A percentile compares a stretch with the other conserved stretches of the same genome.
phyloP scores from a whole-genome alignment of 2,888 invertebrate species.

The Agriotes lineatus region DNA sequence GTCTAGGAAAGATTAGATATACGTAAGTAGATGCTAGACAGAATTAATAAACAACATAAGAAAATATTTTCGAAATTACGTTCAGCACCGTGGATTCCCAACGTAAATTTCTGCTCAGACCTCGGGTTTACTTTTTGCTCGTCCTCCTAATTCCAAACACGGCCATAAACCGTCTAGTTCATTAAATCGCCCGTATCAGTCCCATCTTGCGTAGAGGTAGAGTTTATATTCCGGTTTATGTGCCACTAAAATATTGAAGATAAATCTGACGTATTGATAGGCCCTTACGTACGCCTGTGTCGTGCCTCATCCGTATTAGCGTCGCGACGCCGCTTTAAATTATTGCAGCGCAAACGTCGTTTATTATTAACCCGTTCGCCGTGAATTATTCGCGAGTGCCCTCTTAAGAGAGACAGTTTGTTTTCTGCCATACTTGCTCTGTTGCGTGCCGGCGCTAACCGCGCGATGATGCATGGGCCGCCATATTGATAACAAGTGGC shows the following conservation, averaged over 20 bases:
- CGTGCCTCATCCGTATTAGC: constrained; percentile 9
- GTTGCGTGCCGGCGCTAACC: constrained; percentile 36
- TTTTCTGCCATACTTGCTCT: constrained; percentile 36
- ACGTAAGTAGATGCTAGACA: no score
- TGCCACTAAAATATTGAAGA: constrained; percentile 23
- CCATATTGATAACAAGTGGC: constrained; percentile 57
- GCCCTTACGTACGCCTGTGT: constrained; percentile 7
- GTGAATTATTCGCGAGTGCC: constrained; percentile 23
- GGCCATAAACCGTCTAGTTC: constrained; percentile 21
- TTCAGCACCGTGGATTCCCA: no score
- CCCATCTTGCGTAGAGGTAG: constrained; percentile 5
- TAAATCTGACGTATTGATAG: constrained; percentile 27
- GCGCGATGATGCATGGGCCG: constrained; percentile 45
- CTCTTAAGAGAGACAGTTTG: constrained; percentile 32
- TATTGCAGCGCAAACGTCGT: constrained; percentile 14
- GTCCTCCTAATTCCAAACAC: constrained; percentile 14
- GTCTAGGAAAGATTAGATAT: no score
- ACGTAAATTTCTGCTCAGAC: no score
- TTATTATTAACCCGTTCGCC: constrained; percentile 18
- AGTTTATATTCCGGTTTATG: constrained; percentile 18
- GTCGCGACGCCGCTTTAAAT: constrained; percentile 5
- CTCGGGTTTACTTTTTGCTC: background rate
- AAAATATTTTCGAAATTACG: no score
- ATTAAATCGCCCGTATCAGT: constrained; percentile 25
- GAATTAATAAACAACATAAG: no score